Percentiles rank a stretch among this genome's conserved stretches.
These are phyloP conservation scores for Corythornis vintsioides DNA, from an alignment of 2,113 vertebrate genomes.

Conservation along the genomic window DNA sequence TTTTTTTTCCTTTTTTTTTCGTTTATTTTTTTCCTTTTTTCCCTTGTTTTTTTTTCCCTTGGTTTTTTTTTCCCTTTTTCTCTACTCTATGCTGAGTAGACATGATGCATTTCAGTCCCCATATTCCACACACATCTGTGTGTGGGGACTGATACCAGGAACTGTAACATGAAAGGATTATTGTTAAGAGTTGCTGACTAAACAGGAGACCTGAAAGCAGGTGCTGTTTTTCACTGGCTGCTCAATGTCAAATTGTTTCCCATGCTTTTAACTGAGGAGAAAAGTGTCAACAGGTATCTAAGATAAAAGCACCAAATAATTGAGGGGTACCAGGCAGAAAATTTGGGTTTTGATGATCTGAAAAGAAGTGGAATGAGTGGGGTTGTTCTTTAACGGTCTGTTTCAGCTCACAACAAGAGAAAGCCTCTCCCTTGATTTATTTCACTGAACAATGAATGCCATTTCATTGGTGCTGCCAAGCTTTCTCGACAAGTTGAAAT, in stretches of 20 bases:
- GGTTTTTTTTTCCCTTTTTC: too few relatives aligned
- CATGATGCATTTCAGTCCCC: not conserved
- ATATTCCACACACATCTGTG: accelerated
- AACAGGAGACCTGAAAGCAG: not conserved
- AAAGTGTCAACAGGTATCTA: not conserved
- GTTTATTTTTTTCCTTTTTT: too few relatives aligned
- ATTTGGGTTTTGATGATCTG: not conserved
- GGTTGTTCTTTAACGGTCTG: not conserved
- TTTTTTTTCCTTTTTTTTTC: too few relatives aligned
- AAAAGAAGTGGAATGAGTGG: not conserved
- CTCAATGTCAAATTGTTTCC: not conserved
- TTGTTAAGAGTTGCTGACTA: not conserved
- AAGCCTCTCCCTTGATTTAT: not conserved
- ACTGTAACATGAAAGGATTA: not conserved
- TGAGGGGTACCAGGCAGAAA: not conserved
- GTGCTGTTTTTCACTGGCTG: not conserved
- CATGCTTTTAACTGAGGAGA: not conserved
- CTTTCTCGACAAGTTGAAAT: not conserved
- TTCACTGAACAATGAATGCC: not conserved
- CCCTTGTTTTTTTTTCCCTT: too few relatives aligned
- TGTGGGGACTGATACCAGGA: not conserved
- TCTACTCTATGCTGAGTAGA: not conserved
- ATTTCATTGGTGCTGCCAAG: not conserved
- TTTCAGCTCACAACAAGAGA: not conserved
- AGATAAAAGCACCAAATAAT: not conserved